Evolutionary conservation across 2,797 vertebrate genomes (phyloP), one percentile per base, ranked within the genome.

Genomic region (Martes flavigula): DNA sequence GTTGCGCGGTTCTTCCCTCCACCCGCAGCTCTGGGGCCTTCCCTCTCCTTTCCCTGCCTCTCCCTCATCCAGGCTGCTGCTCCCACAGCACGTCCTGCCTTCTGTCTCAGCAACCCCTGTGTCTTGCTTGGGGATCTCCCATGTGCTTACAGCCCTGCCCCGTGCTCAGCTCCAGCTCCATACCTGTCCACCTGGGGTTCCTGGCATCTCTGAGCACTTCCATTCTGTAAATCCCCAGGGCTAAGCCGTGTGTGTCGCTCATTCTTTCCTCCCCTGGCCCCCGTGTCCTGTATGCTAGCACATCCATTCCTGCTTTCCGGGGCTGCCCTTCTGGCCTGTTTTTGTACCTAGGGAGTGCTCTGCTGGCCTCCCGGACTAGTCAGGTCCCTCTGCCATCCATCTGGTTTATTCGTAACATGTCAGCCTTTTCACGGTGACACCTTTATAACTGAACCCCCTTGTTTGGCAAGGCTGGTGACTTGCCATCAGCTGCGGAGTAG

Each of bases 41-140:
- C 32, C 32, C 23, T 0, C 51, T 58, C 81, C 70, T 40, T 86
- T 85, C n/a, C 83, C 54, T 66, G 64, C 13, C 14, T 6, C 72
- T 79, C 5, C 0, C 18, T 15, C 15, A 3, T 4, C 0, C 7
- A 17, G 25, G 54, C 70, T 23, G 0, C 38, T 25, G 38, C 38
- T 38, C 70, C 14, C 38, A 11, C 12, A 40, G 35, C 62, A 14
- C 6, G 0, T 64, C 30, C 32, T 81, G 89, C 68, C 60, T 58
- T 68, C 48, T 8, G 12, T 72, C 64, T 86, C 32, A 8, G 0
- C 5, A 0, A 32, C 40, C 18, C 27, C 11, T 14, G 0, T 25
- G 13, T 38, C 58, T 48, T 54, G 7, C 30, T 46, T 8, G 12
- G 64, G 51, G 40, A 40, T 12, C 79, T 64, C 82, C 7, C 38